Base-by-base conservation (phyloP, 2,113 vertebrate genomes). In the Chrysemys picta region DNA sequence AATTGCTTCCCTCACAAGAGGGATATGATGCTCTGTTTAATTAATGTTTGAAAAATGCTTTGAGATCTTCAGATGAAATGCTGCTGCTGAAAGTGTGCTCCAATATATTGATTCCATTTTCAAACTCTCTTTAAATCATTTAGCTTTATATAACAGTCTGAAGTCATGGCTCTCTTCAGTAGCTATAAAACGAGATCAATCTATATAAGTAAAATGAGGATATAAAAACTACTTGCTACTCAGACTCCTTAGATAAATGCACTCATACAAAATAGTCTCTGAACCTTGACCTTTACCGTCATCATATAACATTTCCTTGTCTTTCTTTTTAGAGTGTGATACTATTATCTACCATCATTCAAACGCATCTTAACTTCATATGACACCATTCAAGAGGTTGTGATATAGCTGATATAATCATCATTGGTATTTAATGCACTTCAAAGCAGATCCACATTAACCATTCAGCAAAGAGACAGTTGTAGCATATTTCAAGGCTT, bases 331-430 rank as follows among this genome's bases (percentile, higher is more conserved):
- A 95, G 90, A 96, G 93, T 72, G 62, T 80, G 42, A 31, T 9
- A 90, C n/a, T 80, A 94, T 88, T 79, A 91, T 91, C 6, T 82
- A 84, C 75, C 25, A 42, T 90, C 88, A 94, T 47, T 97, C 69
- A 84, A 96, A 97, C 27, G 11, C 88, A 86, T 93, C 87, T 93
- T 56, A 96, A 90, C 49, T 82, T 95, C 89, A 88, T 91, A 7
- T 75, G 87, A 94, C 50, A 97, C 45, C 31, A 91, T 93, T 96
- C 56, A n/a, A 95, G 57, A 95, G 62, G 6, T 94, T 11, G 94
- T 90, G 72, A 14, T 92, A 86, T 75, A 93, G 85, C 8, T 86
- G 87, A 49, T 54, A 13, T 93, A 95, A 96, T 93, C 92, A 96
- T 80, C 82, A 94, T 84, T 62, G 90, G 54, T 65, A 80, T 7